A percentile compares a stretch with the other conserved stretches of the same genome.
phyloP scores from a whole-genome alignment of 1,140 invertebrate genomes.

The Heliconius congener region DNA sequence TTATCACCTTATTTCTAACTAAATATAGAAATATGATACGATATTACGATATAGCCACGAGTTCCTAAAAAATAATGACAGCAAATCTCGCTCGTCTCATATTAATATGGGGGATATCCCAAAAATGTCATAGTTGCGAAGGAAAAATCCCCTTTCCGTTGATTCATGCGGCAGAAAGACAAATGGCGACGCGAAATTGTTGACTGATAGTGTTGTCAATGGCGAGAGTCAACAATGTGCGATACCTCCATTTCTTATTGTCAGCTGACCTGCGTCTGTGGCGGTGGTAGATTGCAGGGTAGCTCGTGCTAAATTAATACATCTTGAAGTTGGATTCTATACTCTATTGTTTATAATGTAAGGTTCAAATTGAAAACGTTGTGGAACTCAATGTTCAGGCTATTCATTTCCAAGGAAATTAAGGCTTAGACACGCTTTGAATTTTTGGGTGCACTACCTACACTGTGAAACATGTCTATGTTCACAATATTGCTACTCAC shows the following conservation, averaged over 20 bases:
- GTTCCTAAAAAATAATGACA: not conserved
- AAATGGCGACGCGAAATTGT: conserved; percentile 37
- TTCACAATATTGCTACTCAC: too few relatives aligned
- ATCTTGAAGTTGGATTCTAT: not conserved
- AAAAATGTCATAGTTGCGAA: conserved; percentile 21
- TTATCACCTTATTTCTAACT: too few relatives aligned
- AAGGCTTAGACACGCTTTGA: conserved; percentile 5
- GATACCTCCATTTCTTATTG: conserved; percentile 31
- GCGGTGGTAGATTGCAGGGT: not conserved
- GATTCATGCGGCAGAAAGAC: conserved; percentile 18
- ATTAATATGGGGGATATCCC: conserved; percentile 28
- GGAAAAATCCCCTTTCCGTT: not conserved
- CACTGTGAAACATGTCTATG: too few relatives aligned
- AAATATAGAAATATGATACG: not conserved
- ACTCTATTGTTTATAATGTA: not conserved
- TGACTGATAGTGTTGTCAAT: conserved; percentile 31
- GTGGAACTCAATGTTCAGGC: not conserved
- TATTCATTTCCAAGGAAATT: not conserved
- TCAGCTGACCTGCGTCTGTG: conserved; percentile 11
- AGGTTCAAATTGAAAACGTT: not conserved
- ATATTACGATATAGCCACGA: not conserved
- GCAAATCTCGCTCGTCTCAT: conserved; percentile 18
- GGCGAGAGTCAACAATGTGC: conserved; percentile 40
- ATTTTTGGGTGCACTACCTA: not conserved
- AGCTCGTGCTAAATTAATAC: conserved; percentile 2